A percentile compares a stretch with the other conserved stretches of the same genome.
phyloP scores from a whole-genome alignment of 1,140 invertebrate species.

The Plectrocnemia conspersa region DNA sequence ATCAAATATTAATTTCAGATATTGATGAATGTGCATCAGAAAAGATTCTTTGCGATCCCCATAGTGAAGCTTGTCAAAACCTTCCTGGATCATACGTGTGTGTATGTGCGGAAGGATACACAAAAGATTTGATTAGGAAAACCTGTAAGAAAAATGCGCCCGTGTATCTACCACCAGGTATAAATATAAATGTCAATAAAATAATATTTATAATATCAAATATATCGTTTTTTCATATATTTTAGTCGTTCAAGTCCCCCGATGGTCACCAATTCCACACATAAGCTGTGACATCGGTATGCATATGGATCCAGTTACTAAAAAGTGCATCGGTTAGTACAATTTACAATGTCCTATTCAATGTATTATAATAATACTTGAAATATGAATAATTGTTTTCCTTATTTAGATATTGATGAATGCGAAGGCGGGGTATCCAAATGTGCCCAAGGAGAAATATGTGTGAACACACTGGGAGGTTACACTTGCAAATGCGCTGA shows the following conservation, averaged over 20 bases:
- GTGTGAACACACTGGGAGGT: constrained; percentile 65
- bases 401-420: constrained; percentile 75
- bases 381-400: constrained; percentile 28
- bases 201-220: not conserved
- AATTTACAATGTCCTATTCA: constrained; percentile 17
- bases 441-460: constrained; percentile 56
- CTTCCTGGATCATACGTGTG: constrained; percentile 54
- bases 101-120: constrained; percentile 47
- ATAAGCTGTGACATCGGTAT: constrained; percentile 44
- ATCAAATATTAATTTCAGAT: too few relatives aligned
- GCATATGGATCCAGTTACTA: constrained; percentile 39
- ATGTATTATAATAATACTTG: constrained; percentile 8
- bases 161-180: constrained; percentile 27
- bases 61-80: constrained; percentile 79
- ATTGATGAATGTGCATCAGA: constrained; percentile 86
- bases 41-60: constrained; percentile 73
- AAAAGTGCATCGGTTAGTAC: constrained; percentile 49
- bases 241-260: constrained; percentile 12
- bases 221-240: not conserved
- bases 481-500: constrained; percentile 68
- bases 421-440: constrained; percentile 59
- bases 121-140: constrained; percentile 39
- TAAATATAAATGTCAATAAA: not conserved
- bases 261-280: constrained; percentile 38
- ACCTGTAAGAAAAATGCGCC: constrained; percentile 38